These are phyloP conservation scores for Unio pictorum DNA, from an alignment of 2,888 invertebrate species.

Conservation along the genomic window DNA sequence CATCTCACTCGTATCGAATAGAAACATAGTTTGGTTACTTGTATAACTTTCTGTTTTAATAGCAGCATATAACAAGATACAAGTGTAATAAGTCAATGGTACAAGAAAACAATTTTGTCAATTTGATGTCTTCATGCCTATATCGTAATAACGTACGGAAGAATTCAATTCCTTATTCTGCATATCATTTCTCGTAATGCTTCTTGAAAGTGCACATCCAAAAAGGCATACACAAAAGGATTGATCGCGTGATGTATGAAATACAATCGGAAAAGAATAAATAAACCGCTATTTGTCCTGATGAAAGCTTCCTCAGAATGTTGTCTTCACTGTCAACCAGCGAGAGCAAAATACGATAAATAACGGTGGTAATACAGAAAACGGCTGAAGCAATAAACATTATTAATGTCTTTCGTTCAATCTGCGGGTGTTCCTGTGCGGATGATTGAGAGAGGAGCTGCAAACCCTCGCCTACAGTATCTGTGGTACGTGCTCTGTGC, in stretches of 20 bases:
- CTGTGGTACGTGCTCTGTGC: neutral
- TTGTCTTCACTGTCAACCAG: constrained; percentile 17
- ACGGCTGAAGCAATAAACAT: constrained; percentile 19
- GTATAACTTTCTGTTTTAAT: no score
- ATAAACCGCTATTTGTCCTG: constrained; percentile 12
- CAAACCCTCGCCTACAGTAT: no score
- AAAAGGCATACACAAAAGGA: constrained; percentile 24
- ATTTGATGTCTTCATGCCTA: no score
- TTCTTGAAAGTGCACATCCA: constrained; percentile 25
- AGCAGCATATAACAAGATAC: no score
- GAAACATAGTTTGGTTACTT: no score
- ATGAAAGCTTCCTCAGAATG: constrained; percentile 9
- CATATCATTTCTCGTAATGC: constrained; percentile 5
- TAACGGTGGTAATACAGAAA: constrained; percentile 20
- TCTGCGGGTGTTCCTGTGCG: neutral
- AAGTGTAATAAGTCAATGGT: no score
- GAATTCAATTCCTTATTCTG: no score
- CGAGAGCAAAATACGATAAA: constrained; percentile 20
- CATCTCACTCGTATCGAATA: no score
- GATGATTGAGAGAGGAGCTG: no score
- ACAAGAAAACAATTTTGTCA: no score
- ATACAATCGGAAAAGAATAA: constrained; percentile 32
- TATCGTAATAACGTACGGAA: no score
- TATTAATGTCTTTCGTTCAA: constrained; percentile 22
- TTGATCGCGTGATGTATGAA: constrained; percentile 33